Percentiles rank a stretch among this genome's conserved stretches.
Evolutionary conservation across 2,113 vertebrate species (phyloP).

Genomic region (Perca schrenkii): DNA sequence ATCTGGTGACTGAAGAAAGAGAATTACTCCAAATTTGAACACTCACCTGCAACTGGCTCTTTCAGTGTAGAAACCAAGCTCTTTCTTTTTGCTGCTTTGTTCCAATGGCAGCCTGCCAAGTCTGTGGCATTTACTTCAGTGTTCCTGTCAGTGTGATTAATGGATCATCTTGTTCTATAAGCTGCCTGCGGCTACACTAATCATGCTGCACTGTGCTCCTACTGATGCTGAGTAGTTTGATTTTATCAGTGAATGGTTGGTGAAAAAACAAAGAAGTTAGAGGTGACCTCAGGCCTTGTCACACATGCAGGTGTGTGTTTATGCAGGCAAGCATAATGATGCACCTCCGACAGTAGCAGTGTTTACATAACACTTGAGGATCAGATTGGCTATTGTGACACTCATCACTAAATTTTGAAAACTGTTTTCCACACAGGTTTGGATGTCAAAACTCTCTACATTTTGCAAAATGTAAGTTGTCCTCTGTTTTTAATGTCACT

Average conservation of each 20-base stretch:
- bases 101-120: not conserved
- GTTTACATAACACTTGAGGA: conserved; percentile 64
- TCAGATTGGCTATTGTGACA: conserved; percentile 22
- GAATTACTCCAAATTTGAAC: not conserved
- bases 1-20: not conserved
- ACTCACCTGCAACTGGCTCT: conserved; percentile 57
- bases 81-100: conserved; percentile 2
- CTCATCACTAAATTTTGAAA: conserved; percentile 49
- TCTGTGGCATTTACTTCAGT: not conserved
- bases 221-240: not conserved
- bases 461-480: not conserved
- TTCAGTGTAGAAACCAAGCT: not conserved
- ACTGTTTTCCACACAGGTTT: conserved; percentile 29
- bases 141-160: not conserved
- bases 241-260: conserved; percentile 19
- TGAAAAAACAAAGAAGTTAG: conserved; percentile 20
- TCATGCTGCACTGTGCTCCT: not conserved
- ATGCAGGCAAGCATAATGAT: not conserved
- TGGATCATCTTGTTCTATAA: not conserved
- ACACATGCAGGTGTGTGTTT: conserved; percentile 48
- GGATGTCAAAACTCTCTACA: not conserved
- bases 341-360: not conserved
- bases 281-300: conserved; percentile 12
- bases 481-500: not conserved
- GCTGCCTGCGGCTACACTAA: not conserved